Evolutionary conservation across 2,113 vertebrate species (phyloP).

Genomic region (Spea multiplicata): DNA sequence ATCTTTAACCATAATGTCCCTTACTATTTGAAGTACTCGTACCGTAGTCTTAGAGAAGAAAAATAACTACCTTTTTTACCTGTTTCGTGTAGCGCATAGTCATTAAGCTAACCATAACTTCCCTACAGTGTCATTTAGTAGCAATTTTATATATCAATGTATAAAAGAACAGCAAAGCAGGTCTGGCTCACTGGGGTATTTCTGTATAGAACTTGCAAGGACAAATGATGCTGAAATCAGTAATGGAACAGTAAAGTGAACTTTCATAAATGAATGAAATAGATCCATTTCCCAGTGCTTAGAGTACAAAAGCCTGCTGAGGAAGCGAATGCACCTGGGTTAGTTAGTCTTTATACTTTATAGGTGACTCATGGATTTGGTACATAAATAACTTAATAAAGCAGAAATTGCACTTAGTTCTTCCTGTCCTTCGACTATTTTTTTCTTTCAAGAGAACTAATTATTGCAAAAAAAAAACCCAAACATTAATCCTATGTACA

Average conservation of each 20-base stretch:
- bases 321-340: conserved; percentile 52
- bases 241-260: conserved; percentile 45
- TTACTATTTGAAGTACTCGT: background rate
- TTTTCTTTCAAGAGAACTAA: conserved; percentile 49
- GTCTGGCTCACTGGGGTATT: conserved; percentile 11
- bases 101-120: conserved; percentile 33
- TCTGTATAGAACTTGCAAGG: conserved; percentile 46
- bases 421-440: conserved; percentile 47
- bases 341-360: conserved; percentile 53
- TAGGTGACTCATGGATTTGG: conserved; percentile 55
- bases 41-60: conserved; percentile 25
- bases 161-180: conserved; percentile 21
- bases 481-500: conserved; percentile 43
- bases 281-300: conserved; percentile 50
- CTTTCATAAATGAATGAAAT: conserved; percentile 51
- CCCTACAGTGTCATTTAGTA: conserved; percentile 22
- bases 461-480: conserved; percentile 40
- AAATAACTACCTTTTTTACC: conserved; percentile 38
- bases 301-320: conserved; percentile 50
- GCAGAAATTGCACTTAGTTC: conserved; percentile 52
- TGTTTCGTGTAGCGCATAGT: conserved; percentile 14
- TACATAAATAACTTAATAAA: conserved; percentile 52
- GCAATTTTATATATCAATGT: conserved; percentile 32
- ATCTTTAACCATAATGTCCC: conserved; percentile 9
- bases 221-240: conserved; percentile 48